Conservation (phyloP, 2,797 vertebrate genomes). For the Epinephelus coioides region DNA sequence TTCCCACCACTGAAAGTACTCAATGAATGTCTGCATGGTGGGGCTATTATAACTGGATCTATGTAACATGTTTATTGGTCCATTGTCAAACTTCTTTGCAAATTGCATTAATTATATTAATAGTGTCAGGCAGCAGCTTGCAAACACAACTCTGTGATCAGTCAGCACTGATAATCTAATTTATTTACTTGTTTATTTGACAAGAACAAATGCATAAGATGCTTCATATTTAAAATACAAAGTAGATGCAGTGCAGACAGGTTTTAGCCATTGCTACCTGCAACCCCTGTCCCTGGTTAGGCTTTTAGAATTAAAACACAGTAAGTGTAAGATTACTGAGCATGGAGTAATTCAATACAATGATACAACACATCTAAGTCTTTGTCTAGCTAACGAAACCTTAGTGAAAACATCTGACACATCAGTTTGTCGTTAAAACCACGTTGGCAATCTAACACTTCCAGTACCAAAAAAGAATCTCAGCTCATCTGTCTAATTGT, state of each 20-base stretch:
- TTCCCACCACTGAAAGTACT: background rate
- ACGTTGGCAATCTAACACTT: fast-evolving
- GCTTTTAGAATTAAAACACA: too few species aligned
- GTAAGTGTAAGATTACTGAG: too few species aligned
- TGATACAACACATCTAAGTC: too few species aligned
- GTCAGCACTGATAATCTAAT: background rate
- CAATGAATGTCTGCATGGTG: background rate
- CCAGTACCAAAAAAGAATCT: background rate
- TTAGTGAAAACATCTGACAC: background rate
- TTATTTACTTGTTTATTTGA: too few species aligned
- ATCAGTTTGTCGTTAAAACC: background rate
- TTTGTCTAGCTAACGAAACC: background rate
- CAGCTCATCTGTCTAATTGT: background rate
- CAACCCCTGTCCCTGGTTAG: too few species aligned
- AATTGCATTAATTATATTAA: background rate
- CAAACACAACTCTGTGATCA: background rate
- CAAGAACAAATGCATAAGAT: too few species aligned
- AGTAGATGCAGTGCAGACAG: too few species aligned
- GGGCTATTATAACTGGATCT: background rate
- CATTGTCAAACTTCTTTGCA: background rate
- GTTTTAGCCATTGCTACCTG: too few species aligned
- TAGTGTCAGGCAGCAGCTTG: background rate
- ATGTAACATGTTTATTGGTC: background rate
- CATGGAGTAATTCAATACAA: too few species aligned
- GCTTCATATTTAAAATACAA: too few species aligned